Evolutionary conservation across 1,140 invertebrate species (phyloP).

Genomic region (Dinothrombium tinctorium): DNA sequence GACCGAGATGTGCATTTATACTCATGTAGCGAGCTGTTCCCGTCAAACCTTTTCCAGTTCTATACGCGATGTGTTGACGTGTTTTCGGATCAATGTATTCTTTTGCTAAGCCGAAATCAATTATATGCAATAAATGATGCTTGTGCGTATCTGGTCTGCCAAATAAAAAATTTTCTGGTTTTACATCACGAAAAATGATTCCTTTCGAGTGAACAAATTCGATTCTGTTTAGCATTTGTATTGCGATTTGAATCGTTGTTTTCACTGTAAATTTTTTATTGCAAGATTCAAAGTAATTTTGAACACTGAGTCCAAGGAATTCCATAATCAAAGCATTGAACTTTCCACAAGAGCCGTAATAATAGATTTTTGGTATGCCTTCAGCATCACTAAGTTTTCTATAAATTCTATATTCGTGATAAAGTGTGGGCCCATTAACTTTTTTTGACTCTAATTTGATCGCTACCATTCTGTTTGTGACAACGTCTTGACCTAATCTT

Average conservation of each 20-base stretch:
- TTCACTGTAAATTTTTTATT: slow-evolving; percentile 12
- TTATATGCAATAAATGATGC: no score
- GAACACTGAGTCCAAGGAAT: slow-evolving; percentile 15
- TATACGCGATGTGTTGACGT: no score
- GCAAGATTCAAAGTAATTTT: slow-evolving; percentile 15
- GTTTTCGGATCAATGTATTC: no score
- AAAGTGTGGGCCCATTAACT: neutral
- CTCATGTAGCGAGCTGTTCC: no score
- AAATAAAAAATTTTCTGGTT: slow-evolving; percentile 87
- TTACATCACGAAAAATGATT: slow-evolving; percentile 15
- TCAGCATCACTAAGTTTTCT: slow-evolving; percentile 3
- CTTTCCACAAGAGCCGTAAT: slow-evolving; percentile 1
- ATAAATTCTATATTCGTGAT: slow-evolving; percentile 8
- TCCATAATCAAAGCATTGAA: slow-evolving; percentile 14
- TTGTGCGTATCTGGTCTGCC: slow-evolving; percentile 97
- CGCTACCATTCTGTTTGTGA: slow-evolving; percentile 3
- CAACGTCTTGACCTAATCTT: slow-evolving; percentile 1
- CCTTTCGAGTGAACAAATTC: slow-evolving; percentile 9
- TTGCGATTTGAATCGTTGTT: slow-evolving; percentile 12
- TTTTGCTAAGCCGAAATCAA: no score
- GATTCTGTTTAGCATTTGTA: slow-evolving; percentile 10
- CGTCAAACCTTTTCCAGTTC: no score
- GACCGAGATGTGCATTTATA: no score
- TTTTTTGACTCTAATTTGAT: slow-evolving; percentile 10
- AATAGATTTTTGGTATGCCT: slow-evolving; percentile 7